Conservation (phyloP, 2,113 vertebrate genomes). For the Nycticryphes semicollaris region DNA sequence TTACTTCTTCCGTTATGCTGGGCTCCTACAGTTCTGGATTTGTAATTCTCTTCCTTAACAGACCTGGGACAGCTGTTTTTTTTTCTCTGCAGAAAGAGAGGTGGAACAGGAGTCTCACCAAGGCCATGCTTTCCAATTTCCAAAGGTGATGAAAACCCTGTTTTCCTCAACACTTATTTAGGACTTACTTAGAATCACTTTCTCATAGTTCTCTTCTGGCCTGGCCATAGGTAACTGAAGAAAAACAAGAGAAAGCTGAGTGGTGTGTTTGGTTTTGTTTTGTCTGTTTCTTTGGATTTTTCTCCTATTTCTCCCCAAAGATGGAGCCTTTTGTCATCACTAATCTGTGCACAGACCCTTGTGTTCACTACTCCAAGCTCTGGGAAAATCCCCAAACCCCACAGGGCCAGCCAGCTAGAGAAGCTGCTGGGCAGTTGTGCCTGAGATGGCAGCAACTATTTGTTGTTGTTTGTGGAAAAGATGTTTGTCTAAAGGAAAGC, state of each 20-base stretch:
- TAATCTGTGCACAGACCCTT: neutral
- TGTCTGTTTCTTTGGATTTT: neutral
- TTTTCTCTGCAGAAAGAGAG: neutral
- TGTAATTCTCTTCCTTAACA: neutral
- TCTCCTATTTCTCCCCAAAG: neutral
- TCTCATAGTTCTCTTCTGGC: neutral
- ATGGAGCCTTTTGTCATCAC: neutral
- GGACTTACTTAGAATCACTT: neutral
- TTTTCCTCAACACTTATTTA: neutral
- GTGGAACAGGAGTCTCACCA: neutral
- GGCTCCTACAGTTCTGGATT: neutral
- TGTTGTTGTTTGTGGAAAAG: neutral
- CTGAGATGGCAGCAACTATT: neutral
- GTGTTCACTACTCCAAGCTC: neutral
- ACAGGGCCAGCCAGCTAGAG: neutral
- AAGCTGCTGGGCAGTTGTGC: rapidly evolving
- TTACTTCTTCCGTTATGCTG: neutral
- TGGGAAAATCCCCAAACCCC: rapidly evolving
- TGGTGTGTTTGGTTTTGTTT: neutral
- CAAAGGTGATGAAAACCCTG: neutral
- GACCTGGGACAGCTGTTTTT: neutral
- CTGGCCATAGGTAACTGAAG: neutral
- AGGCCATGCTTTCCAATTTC: neutral
- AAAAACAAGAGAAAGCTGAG: neutral
- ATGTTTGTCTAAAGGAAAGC: neutral